Evolutionary conservation across 2,797 vertebrate genomes (phyloP), one percentile per base, ranked within the genome.

Genomic region (Pseudotriccus pelzelni): DNA sequence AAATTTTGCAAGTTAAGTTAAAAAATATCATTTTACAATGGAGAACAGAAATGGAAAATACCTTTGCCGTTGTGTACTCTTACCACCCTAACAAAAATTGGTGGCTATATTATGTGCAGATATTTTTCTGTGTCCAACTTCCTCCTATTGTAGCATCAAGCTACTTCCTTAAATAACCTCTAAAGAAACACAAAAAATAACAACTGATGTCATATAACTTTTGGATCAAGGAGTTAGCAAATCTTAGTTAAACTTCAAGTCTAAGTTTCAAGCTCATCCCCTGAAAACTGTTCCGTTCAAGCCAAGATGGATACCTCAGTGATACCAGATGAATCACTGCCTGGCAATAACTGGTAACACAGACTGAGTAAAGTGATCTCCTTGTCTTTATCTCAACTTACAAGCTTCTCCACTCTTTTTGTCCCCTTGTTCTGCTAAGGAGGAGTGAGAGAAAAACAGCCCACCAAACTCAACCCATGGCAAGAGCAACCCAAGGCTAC

Each of bases 61-160:
- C 3, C 1, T 83, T 89, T 72, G 3, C 14, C 2, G 1, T 5
- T 2, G 7, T 44, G 10, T 14, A 27, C 14, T 73, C 24, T 34
- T 52, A 23, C 4, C 4, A 62, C 0, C 4, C 17, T 39, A 56
- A n/a, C 1, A 70, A 75, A 68, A 72, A 30, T 1, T 43, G 7
- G 8, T 67, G 12, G 3, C 15, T 43, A 2, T 43, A 12, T 1
- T 46, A 0, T 27, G 6, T 10, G 3, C 7, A 7, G 12, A 6
- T 1, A 27, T 46, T 79, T 56, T 93, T 76, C 23, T 67, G 7
- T 44, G 24, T 32, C 37, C 23, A 30, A 23, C 4, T 74, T 87
- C 1, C 9, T 74, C 6, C 39, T 37, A n/a, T 15, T 63, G 14
- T 67, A n/a, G n/a, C n/a, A 39, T 53, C 7, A 70, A 78, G 20